phyloP scores from a whole-genome alignment of 2,113 vertebrate genomes.

The Rhinogobius similis region DNA sequence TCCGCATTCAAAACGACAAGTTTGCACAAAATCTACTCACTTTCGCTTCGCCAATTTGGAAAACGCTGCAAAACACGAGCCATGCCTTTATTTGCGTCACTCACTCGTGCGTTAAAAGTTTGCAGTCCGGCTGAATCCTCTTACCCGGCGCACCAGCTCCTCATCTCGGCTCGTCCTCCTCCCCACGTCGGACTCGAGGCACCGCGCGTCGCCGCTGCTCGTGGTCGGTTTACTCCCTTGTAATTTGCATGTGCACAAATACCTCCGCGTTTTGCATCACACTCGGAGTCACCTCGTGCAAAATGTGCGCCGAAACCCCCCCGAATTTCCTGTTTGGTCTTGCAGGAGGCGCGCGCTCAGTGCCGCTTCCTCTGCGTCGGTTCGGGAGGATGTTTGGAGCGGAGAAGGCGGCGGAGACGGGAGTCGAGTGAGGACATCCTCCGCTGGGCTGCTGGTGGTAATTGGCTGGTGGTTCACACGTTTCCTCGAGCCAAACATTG shows the following conservation, averaged over 20 bases:
- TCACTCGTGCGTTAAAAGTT: not conserved
- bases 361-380: constrained; percentile 2
- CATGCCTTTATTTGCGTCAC: not conserved
- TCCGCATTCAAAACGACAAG: too few species aligned
- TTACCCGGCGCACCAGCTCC: not conserved
- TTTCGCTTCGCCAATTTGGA: not conserved
- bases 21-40: not conserved
- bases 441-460: not conserved
- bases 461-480: not conserved
- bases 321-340: not conserved
- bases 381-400: constrained; percentile 16
- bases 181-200: too few species aligned
- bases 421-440: constrained; percentile 37
- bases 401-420: not conserved
- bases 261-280: not conserved
- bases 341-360: not conserved
- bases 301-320: not conserved
- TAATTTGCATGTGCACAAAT: not conserved
- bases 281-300: not conserved
- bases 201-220: too few species aligned
- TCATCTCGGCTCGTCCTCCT: too few species aligned
- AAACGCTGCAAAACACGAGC: not conserved
- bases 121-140: not conserved
- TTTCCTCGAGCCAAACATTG: not conserved
- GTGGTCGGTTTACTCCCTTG: not conserved